These are phyloP conservation scores for Labeo rohita DNA, from an alignment of 2,113 vertebrate species.

Conservation along the genomic window DNA sequence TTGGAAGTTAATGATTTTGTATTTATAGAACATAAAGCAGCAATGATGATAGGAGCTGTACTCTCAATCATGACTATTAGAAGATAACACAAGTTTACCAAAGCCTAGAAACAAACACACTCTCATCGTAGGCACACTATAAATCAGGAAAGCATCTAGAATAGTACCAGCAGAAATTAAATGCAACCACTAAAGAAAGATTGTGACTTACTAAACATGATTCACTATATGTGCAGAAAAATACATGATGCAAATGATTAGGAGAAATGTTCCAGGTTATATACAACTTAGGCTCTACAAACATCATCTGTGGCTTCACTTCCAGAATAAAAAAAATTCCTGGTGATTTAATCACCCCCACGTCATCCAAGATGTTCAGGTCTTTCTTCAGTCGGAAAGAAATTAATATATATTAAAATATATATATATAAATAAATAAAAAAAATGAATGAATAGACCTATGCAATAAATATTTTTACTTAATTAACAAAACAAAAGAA, in stretches of 20 bases:
- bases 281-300: not conserved
- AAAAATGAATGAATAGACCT: too few relatives aligned
- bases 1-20: not conserved
- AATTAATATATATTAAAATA: too few relatives aligned
- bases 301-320: not conserved
- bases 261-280: not conserved
- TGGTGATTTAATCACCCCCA: too few relatives aligned
- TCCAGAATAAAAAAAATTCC: not conserved
- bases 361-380: too few relatives aligned
- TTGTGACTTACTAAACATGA: not conserved
- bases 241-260: not conserved
- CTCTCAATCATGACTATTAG: not conserved
- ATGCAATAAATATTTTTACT: too few relatives aligned
- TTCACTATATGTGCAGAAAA: not conserved
- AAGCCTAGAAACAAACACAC: constrained; percentile 9
- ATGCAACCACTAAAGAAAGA: not conserved
- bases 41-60: constrained; percentile 23
- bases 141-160: not conserved
- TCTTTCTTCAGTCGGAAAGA: too few relatives aligned
- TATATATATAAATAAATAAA: too few relatives aligned
- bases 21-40: not conserved
- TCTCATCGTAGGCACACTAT: not conserved
- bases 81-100: constrained; percentile 7
- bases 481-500: too few relatives aligned
- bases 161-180: not conserved